Conservation (phyloP, 2,888 invertebrate genomes). For the Eristalis pertinax region DNA sequence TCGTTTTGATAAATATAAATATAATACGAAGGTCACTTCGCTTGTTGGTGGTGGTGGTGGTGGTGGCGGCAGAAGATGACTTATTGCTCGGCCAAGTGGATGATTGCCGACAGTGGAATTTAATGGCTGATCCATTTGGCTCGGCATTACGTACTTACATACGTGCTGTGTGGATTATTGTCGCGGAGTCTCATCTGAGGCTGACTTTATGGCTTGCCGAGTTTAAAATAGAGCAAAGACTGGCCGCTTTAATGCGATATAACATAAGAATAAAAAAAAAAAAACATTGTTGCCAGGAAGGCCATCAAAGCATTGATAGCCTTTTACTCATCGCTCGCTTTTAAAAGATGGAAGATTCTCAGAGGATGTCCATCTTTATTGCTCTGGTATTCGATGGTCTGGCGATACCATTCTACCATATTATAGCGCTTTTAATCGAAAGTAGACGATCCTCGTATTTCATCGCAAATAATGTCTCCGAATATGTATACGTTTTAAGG, state of each 20-base stretch:
- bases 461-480: no score
- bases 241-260: neutral
- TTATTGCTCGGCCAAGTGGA: slow-evolving; percentile 29
- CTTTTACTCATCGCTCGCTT: neutral
- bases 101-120: slow-evolving; percentile 17
- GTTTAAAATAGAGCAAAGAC: neutral
- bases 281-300: neutral
- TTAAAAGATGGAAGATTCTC: no score
- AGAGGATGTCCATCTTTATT: no score
- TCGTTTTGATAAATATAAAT: slow-evolving; percentile 20
- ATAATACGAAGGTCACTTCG: slow-evolving; percentile 22
- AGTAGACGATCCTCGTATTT: no score
- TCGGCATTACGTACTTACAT: neutral
- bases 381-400: no score
- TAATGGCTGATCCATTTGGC: neutral
- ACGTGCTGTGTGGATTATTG: neutral
- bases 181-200: neutral
- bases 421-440: no score
- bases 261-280: neutral
- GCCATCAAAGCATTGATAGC: neutral
- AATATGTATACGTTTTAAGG: no score
- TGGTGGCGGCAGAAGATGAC: neutral
- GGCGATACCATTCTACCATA: no score
- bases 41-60: slow-evolving; percentile 1
- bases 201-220: neutral